phyloP scores from a whole-genome alignment of 2,888 invertebrate genomes.

The Neoaliturus tenellus region DNA sequence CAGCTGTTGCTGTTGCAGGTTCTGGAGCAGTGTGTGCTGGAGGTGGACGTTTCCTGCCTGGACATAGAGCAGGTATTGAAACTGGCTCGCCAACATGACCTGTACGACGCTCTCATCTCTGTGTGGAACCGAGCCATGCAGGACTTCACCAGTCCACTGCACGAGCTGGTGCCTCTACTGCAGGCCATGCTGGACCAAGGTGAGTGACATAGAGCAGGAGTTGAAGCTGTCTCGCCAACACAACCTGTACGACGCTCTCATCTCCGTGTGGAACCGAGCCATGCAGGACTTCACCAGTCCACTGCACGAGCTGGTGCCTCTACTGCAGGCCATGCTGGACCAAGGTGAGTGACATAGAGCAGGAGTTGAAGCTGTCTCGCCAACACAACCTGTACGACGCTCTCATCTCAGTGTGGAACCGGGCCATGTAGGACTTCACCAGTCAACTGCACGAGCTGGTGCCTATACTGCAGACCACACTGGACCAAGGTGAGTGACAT shows the following conservation, averaged over 20 bases:
- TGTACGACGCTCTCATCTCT: slow-evolving; percentile 81
- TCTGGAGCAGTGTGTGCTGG: slow-evolving; percentile 83
- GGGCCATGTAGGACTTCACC: slow-evolving; percentile 84
- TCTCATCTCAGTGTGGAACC: slow-evolving; percentile 83
- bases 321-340: slow-evolving; percentile 55
- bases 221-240: not conserved
- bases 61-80: slow-evolving; percentile 85
- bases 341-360: slow-evolving; percentile 75
- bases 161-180: slow-evolving; percentile 67
- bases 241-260: not conserved
- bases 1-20: too few species aligned
- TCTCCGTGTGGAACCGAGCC: slow-evolving; percentile 82
- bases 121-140: slow-evolving; percentile 85
- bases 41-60: slow-evolving; percentile 83
- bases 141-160: slow-evolving; percentile 86
- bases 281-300: slow-evolving; percentile 85
- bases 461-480: slow-evolving; percentile 69
- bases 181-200: not conserved
- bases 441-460: slow-evolving; percentile 84
- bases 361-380: slow-evolving; percentile 79
- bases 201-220: not conserved
- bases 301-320: slow-evolving; percentile 81
- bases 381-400: slow-evolving; percentile 81
- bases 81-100: slow-evolving; percentile 77
- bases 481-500: slow-evolving; percentile 74